These are phyloP conservation scores for Andrena hattorfiana DNA, from an alignment of 2,888 invertebrate species.

Conservation along the genomic window DNA sequence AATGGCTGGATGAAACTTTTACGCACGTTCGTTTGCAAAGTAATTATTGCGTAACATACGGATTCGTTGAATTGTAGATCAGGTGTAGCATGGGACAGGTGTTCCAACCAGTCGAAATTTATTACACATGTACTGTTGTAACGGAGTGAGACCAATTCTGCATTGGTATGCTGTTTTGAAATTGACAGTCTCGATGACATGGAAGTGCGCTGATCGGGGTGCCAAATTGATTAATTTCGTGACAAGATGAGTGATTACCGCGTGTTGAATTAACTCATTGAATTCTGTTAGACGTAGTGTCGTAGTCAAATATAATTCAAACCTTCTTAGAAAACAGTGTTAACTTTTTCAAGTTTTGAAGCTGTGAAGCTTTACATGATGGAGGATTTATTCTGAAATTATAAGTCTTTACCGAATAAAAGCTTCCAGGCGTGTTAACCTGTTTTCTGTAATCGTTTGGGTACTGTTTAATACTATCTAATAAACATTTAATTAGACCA, in stretches of 20 bases:
- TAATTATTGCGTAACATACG: constrained; percentile 40
- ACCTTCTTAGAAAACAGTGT: too few relatives aligned
- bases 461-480: too few relatives aligned
- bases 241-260: neutral
- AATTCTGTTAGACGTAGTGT: too few relatives aligned
- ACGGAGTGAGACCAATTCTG: constrained; percentile 35
- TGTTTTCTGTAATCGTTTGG: too few relatives aligned
- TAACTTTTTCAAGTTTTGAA: too few relatives aligned
- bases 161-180: neutral
- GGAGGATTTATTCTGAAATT: too few relatives aligned
- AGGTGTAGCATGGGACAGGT: constrained; percentile 43
- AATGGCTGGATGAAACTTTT: constrained; percentile 20
- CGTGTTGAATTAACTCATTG: too few relatives aligned
- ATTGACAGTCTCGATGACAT: neutral
- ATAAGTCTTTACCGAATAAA: too few relatives aligned
- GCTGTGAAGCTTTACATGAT: too few relatives aligned
- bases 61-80: constrained; percentile 20
- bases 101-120: constrained; percentile 26
- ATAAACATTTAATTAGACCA: too few relatives aligned
- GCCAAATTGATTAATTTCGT: constrained; percentile 25
- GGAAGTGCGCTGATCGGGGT: neutral
- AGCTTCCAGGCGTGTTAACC: too few relatives aligned
- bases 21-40: constrained; percentile 22
- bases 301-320: too few relatives aligned
- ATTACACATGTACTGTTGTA: constrained; percentile 24